Evolutionary conservation across 2,888 invertebrate genomes (phyloP).

Genomic region (Acronicta leporina): DNA sequence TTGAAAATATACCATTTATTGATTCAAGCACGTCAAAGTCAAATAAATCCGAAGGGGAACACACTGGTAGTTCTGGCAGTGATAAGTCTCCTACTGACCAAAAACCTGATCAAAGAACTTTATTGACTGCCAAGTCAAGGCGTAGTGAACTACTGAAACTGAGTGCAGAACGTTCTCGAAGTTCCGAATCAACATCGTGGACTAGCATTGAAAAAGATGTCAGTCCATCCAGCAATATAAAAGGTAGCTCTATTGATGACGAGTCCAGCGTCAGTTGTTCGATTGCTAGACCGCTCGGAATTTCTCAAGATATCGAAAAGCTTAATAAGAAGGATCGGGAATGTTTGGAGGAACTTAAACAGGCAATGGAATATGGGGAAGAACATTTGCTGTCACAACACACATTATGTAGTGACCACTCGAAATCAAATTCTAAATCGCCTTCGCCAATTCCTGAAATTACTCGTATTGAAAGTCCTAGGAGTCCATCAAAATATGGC

Average conservation of each 20-base stretch:
- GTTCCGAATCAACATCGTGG: slow-evolving; percentile 94
- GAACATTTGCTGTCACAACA: slow-evolving; percentile 83
- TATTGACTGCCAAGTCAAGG: slow-evolving; percentile 84
- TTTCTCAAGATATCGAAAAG: slow-evolving; percentile 92
- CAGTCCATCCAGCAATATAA: slow-evolving; percentile 90
- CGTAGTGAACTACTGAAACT: slow-evolving; percentile 90
- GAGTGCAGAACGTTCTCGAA: slow-evolving; percentile 93
- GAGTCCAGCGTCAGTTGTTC: slow-evolving; percentile 94
- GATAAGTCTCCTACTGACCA: slow-evolving; percentile 82
- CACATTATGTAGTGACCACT: slow-evolving; percentile 83
- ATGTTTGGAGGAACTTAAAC: slow-evolving; percentile 89
- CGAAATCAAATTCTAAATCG: slow-evolving; percentile 83
- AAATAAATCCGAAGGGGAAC: slow-evolving; percentile 83
- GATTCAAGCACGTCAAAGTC: slow-evolving; percentile 81
- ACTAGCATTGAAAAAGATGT: slow-evolving; percentile 93
- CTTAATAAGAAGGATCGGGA: slow-evolving; percentile 91
- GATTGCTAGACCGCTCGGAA: slow-evolving; percentile 93
- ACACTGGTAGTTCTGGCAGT: slow-evolving; percentile 83
- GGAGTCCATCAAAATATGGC: slow-evolving; percentile 82
- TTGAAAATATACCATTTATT: slow-evolving; percentile 87
- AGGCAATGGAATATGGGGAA: slow-evolving; percentile 88
- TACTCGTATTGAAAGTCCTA: slow-evolving; percentile 81
- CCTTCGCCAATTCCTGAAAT: slow-evolving; percentile 80
- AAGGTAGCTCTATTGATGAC: slow-evolving; percentile 91
- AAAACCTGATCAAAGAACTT: slow-evolving; percentile 74